A percentile compares a stretch with the other conserved stretches of the same genome.
phyloP scores from a whole-genome alignment of 2,888 invertebrate genomes.

The Lymantria monacha region DNA sequence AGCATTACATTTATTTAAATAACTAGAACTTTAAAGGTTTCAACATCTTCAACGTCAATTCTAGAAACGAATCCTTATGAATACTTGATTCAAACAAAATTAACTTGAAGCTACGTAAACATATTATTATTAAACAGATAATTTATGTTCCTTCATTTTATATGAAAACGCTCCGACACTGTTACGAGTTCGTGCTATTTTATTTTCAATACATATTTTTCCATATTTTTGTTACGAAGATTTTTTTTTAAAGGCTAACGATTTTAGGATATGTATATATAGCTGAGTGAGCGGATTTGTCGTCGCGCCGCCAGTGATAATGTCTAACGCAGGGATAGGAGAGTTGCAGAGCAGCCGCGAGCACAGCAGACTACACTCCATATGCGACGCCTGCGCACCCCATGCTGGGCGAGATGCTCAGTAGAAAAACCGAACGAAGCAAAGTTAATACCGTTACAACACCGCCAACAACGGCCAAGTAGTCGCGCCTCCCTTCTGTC shows the following conservation, averaged over 20 bases:
- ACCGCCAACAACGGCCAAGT: constrained; percentile 77
- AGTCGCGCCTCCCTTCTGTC: constrained; percentile 80
- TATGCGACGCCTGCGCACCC: constrained; percentile 90
- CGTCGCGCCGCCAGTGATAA: constrained; percentile 70
- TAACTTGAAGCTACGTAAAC: constrained; percentile 41
- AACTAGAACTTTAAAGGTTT: constrained; percentile 16
- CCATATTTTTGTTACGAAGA: constrained; percentile 6
- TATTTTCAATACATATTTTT: constrained; percentile 12
- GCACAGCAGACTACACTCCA: constrained; percentile 80
- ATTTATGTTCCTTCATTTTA: constrained; percentile 8
- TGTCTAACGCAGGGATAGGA: constrained; percentile 82
- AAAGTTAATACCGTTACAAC: constrained; percentile 82
- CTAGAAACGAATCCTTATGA: constrained; percentile 40
- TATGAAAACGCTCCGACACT: constrained; percentile 38
- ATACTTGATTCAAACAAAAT: constrained; percentile 34
- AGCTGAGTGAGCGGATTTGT: constrained; percentile 44
- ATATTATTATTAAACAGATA: constrained; percentile 14
- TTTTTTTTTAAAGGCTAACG: constrained; percentile 27
- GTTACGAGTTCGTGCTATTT: constrained; percentile 16
- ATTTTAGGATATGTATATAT: constrained; percentile 46
- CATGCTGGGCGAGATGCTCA: constrained; percentile 91
- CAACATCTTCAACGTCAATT: constrained; percentile 26
- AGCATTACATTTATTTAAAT: too few species aligned
- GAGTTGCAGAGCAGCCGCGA: constrained; percentile 67
- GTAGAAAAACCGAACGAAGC: constrained; percentile 85